phyloP scores from a whole-genome alignment of 2,888 invertebrate genomes.

The Stenotaenia linearis region DNA sequence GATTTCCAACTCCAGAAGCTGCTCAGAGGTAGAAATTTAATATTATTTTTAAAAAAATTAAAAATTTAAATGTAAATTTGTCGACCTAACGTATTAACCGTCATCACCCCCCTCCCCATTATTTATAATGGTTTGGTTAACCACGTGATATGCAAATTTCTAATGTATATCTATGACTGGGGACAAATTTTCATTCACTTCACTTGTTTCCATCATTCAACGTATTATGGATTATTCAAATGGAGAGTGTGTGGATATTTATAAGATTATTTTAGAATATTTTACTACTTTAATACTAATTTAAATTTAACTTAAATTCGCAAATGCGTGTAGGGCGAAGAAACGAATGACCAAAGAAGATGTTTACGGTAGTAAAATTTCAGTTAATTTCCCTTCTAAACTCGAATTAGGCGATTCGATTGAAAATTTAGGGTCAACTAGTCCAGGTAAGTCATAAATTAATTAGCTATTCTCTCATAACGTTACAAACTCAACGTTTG shows the following conservation, averaged over 20 bases:
- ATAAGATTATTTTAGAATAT: not conserved
- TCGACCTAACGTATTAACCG: not conserved
- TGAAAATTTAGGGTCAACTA: not conserved
- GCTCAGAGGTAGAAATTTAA: constrained; percentile 48
- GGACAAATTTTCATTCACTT: not conserved
- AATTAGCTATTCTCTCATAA: not conserved
- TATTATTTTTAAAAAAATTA: too few species aligned
- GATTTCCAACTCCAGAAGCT: constrained; percentile 64
- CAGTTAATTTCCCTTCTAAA: constrained; percentile 50
- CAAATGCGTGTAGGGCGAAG: constrained; percentile 59
- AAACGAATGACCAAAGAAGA: constrained; percentile 79
- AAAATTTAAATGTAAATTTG: too few species aligned
- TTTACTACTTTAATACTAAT: not conserved
- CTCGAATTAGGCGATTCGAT: not conserved
- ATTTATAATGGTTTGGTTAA: not conserved
- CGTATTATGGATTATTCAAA: not conserved
- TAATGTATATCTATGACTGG: not conserved
- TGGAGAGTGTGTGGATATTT: not conserved
- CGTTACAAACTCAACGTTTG: not conserved
- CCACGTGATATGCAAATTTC: not conserved
- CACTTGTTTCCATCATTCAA: not conserved
- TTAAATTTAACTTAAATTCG: too few species aligned
- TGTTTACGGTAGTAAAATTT: constrained; percentile 70
- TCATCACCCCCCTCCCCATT: not conserved
- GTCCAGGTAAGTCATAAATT: not conserved